These are phyloP conservation scores for Orussus abietinus DNA, from an alignment of 1,140 invertebrate genomes.

Conservation along the genomic window DNA sequence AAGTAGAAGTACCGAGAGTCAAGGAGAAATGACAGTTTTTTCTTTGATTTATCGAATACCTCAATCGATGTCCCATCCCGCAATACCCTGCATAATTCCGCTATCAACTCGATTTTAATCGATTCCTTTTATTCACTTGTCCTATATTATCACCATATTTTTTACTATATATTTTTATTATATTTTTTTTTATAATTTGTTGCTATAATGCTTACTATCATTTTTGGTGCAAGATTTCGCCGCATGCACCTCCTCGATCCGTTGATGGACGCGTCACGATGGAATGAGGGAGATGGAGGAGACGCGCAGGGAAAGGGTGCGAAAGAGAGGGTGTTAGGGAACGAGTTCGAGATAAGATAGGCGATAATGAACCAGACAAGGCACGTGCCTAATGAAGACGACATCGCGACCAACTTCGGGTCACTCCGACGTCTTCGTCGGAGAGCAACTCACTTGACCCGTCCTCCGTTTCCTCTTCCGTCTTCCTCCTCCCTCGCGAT, in stretches of 20 bases:
- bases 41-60: no score
- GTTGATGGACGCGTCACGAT: no score
- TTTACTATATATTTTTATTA: background rate
- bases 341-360: slow-evolving; percentile 25
- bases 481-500: background rate
- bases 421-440: background rate
- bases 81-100: no score
- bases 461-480: background rate
- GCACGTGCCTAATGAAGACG: slow-evolving; percentile 27
- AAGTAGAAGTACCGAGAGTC: no score
- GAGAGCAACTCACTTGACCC: background rate
- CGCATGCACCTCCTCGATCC: no score
- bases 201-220: no score
- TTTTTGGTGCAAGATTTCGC: no score
- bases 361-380: slow-evolving; percentile 29
- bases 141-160: background rate
- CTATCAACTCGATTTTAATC: background rate
- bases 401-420: slow-evolving; percentile 12
- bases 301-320: slow-evolving; percentile 5
- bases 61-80: background rate
- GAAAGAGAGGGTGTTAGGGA: slow-evolving; percentile 19
- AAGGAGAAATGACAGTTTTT: no score
- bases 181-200: background rate
- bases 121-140: background rate
- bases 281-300: no score